Percentiles rank a stretch among this genome's conserved stretches.
phyloP scores from a whole-genome alignment of 2,797 vertebrate species.

The Pampus argenteus region DNA sequence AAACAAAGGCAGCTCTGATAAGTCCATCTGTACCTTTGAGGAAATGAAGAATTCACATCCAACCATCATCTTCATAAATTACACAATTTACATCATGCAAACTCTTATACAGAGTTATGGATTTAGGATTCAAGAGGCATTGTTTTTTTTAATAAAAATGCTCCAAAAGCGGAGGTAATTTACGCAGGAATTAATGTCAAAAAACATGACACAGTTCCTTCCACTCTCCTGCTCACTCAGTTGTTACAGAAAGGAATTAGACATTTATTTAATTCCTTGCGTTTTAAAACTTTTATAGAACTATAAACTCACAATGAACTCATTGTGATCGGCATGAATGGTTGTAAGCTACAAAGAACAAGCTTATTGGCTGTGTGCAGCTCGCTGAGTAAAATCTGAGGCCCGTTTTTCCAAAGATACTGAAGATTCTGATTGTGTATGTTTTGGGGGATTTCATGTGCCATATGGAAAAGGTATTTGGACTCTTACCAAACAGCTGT shows the following conservation, averaged over 20 bases:
- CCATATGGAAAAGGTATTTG: constrained; percentile 17
- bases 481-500: constrained; percentile 48
- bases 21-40: constrained; percentile 17
- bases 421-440: neutral
- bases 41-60: constrained; percentile 6
- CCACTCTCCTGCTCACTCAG: neutral
- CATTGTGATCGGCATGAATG: neutral
- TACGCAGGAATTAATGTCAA: constrained; percentile 1
- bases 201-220: neutral
- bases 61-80: constrained; percentile 1
- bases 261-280: neutral
- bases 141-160: neutral
- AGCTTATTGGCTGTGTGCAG: neutral
- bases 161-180: neutral
- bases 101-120: neutral
- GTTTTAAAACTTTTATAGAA: constrained; percentile 5
- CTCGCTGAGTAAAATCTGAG: neutral
- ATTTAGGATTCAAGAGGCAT: neutral
- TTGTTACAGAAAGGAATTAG: neutral
- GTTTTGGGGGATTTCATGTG: neutral
- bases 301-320: neutral
- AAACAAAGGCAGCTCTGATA: constrained; percentile 48
- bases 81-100: neutral
- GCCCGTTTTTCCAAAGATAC: neutral
- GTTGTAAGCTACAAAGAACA: constrained; percentile 13